Percentiles rank a stretch among this genome's conserved stretches.
Evolutionary conservation across 2,888 invertebrate species (phyloP).

Genomic region (Hartigia nigra): DNA sequence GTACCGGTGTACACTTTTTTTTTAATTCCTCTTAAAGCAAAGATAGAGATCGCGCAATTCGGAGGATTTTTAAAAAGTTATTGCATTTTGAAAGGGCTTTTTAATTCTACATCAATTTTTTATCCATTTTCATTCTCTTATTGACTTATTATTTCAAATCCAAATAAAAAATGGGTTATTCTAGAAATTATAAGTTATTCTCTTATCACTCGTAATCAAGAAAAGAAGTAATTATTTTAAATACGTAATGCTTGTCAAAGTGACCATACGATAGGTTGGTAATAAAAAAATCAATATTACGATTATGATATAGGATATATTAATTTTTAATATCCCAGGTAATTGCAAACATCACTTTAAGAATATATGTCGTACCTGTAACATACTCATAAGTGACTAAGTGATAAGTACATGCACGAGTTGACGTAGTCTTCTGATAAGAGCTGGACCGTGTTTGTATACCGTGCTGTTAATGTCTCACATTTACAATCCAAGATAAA

Average conservation of each 20-base stretch:
- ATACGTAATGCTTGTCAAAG: not conserved
- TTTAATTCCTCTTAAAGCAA: not conserved
- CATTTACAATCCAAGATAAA: conserved; percentile 33
- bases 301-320: too few species aligned
- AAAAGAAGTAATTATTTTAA: not conserved
- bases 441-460: conserved; percentile 18
- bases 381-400: not conserved
- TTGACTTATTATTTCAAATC: not conserved
- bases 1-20: not conserved
- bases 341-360: not conserved
- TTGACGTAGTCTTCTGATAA: conserved; percentile 29
- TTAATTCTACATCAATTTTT: not conserved
- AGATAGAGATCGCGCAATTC: not conserved
- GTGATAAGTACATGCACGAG: not conserved
- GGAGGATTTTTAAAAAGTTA: not conserved
- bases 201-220: not conserved
- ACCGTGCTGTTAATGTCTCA: conserved; percentile 20
- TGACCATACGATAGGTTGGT: not conserved
- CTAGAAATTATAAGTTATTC: not conserved
- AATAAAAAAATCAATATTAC: not conserved
- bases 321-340: not conserved
- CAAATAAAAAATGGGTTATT: not conserved
- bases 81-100: not conserved
- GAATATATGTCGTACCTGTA: not conserved
- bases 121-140: not conserved